Conservation (phyloP, 2,888 invertebrate genomes). For the Megamerina dolium region DNA sequence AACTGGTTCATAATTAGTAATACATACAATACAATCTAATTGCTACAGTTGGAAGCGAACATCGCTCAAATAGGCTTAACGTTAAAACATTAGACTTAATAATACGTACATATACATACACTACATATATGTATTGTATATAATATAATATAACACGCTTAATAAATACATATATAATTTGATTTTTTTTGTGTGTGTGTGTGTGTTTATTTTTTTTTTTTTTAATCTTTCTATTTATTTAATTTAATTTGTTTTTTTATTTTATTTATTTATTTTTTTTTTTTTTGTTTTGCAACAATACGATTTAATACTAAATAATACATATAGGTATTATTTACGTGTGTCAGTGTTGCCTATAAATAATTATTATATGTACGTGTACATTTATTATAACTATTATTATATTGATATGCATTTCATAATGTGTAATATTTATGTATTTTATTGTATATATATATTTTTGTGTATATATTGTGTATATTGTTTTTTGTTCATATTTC, state of each 20-base stretch:
- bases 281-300: constrained; percentile 5
- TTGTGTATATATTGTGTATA: too few species aligned
- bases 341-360: constrained; percentile 35
- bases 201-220: constrained; percentile 1
- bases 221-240: constrained; percentile 9
- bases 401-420: constrained; percentile 16
- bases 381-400: constrained; percentile 21
- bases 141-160: constrained; percentile 4
- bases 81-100: constrained; percentile 11
- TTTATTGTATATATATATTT: constrained; percentile 15
- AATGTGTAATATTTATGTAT: constrained; percentile 13
- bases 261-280: constrained; percentile 5
- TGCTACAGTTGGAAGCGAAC: constrained; percentile 41
- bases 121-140: neutral
- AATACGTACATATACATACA: neutral
- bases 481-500: too few species aligned
- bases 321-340: constrained; percentile 11
- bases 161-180: constrained; percentile 16
- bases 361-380: constrained; percentile 20
- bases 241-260: constrained; percentile 6
- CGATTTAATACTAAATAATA: constrained; percentile 3
- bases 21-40: too few species aligned
- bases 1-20: too few species aligned
- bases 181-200: constrained; percentile 17
- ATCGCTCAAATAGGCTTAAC: constrained; percentile 38